A percentile compares a stretch with the other conserved stretches of the same genome.
Evolutionary conservation across 1,140 invertebrate genomes (phyloP).

Genomic region (Leptestheria dahalacensis): DNA sequence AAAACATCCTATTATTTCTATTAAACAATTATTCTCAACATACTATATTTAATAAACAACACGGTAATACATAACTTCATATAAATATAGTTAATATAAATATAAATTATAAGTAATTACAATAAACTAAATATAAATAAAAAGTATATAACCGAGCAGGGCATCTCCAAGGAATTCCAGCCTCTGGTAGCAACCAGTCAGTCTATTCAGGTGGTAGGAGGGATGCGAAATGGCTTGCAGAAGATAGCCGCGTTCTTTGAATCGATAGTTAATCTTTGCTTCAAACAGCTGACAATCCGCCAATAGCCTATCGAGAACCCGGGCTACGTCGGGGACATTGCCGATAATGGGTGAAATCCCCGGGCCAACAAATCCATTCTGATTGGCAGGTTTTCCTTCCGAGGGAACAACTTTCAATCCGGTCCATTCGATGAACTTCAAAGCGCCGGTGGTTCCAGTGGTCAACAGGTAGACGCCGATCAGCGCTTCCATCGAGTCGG

Average conservation of each 20-base stretch:
- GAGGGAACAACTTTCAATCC: slow-evolving; percentile 72
- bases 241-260: slow-evolving; percentile 68
- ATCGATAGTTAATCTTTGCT: slow-evolving; percentile 63
- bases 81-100: too few relatives aligned
- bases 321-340: slow-evolving; percentile 43
- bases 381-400: slow-evolving; percentile 9
- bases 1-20: too few relatives aligned
- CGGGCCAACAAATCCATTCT: neutral
- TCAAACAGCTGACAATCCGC: slow-evolving; percentile 77
- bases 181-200: slow-evolving; percentile 94
- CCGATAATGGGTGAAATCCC: neutral
- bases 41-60: too few relatives aligned
- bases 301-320: slow-evolving; percentile 43
- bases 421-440: slow-evolving; percentile 95
- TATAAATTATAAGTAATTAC: too few relatives aligned
- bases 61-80: too few relatives aligned
- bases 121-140: neutral
- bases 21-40: too few relatives aligned
- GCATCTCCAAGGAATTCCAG: slow-evolving; percentile 97
- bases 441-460: slow-evolving; percentile 79
- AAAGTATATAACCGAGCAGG: slow-evolving; percentile 49
- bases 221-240: slow-evolving; percentile 94
- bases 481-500: slow-evolving; percentile 94
- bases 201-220: slow-evolving; percentile 76
- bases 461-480: slow-evolving; percentile 93